These are phyloP conservation scores for Nerophis lumbriciformis DNA, from an alignment of 2,113 vertebrate genomes.

Conservation along the genomic window DNA sequence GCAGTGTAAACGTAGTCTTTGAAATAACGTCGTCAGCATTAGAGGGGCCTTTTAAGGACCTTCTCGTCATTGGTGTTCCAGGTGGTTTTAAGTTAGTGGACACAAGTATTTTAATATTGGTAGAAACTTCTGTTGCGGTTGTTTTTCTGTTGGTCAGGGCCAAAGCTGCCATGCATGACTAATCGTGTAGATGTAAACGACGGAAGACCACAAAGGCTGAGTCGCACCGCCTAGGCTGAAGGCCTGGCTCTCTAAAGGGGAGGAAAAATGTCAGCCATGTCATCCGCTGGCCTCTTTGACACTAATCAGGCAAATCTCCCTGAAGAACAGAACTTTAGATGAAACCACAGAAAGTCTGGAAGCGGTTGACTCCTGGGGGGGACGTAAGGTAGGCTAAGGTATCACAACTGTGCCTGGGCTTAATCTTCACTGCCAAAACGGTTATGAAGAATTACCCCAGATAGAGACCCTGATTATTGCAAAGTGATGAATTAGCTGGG, in stretches of 20 bases:
- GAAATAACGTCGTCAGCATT: no score
- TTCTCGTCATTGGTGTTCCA: no score
- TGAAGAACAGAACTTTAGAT: constrained; percentile 54
- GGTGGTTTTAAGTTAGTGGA: constrained; percentile 27
- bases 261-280: constrained; percentile 23
- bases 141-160: constrained; percentile 40
- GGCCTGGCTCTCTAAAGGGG: constrained; percentile 18
- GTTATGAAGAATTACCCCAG: constrained; percentile 33
- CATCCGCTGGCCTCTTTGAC: constrained; percentile 40
- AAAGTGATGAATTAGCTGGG: constrained; percentile 37
- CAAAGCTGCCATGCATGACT: constrained; percentile 42
- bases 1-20: no score
- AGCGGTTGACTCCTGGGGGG: constrained; percentile 33
- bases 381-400: constrained; percentile 37
- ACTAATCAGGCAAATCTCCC: constrained; percentile 60
- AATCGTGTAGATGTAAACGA: constrained; percentile 46
- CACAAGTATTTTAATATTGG: constrained; percentile 47
- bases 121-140: constrained; percentile 49
- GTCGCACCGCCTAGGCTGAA: constrained; percentile 8
- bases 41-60: no score
- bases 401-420: constrained; percentile 26
- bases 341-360: constrained; percentile 52
- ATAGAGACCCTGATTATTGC: constrained; percentile 47
- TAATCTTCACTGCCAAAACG: constrained; percentile 35
- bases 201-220: constrained; percentile 27